Evolutionary conservation across 2,113 vertebrate species (phyloP).

Genomic region (Lanius ludovicianus): DNA sequence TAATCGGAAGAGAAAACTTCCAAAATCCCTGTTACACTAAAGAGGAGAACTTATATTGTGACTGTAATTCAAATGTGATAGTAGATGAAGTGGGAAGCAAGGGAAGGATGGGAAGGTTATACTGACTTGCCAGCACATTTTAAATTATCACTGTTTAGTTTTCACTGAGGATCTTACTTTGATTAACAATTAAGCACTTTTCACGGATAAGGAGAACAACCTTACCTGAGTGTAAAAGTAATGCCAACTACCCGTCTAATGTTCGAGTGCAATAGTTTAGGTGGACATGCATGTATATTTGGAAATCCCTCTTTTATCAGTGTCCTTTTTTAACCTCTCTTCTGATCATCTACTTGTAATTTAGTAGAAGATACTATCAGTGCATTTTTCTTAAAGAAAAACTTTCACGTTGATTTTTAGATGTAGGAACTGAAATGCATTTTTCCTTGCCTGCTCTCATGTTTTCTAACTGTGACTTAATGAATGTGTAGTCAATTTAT

Average conservation of each 20-base stretch:
- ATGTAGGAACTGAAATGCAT: not conserved
- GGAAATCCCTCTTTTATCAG: not conserved
- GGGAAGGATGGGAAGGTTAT: not conserved
- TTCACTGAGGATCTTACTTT: not conserved
- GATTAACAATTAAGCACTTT: not conserved
- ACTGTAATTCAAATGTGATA: not conserved
- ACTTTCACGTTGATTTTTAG: not conserved
- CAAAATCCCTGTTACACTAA: not conserved
- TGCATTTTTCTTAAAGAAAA: not conserved
- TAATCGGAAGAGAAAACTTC: not conserved
- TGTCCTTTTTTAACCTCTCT: not conserved
- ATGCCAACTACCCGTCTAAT: not conserved
- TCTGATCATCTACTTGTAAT: not conserved
- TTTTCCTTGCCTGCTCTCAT: not conserved
- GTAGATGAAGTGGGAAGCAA: not conserved
- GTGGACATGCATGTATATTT: not conserved
- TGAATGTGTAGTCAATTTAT: not conserved
- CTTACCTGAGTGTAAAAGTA: not conserved
- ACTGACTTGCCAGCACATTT: not conserved
- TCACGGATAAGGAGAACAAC: not conserved
- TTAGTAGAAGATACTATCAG: not conserved
- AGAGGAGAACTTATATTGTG: not conserved
- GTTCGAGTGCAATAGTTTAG: not conserved
- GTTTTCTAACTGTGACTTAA: not conserved
- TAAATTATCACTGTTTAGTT: not conserved